Evolutionary conservation across 2,888 invertebrate species (phyloP).

Genomic region (Orthosia gracilis): DNA sequence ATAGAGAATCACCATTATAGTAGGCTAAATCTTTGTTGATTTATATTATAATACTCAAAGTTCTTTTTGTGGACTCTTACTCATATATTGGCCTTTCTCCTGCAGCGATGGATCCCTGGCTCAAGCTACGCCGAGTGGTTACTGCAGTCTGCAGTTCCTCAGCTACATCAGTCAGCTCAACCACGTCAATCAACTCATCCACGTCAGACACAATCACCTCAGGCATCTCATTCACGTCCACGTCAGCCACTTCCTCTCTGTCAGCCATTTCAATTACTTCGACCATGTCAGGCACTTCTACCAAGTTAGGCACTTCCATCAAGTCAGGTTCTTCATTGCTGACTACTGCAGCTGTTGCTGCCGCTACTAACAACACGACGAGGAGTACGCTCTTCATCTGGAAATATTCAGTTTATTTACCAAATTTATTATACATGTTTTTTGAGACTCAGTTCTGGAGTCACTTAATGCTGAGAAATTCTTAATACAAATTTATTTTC

Average conservation of each 20-base stretch:
- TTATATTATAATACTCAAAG: background rate
- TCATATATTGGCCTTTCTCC: background rate
- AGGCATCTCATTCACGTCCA: background rate
- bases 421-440: no score
- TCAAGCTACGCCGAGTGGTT: conserved; percentile 7
- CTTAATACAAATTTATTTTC: no score
- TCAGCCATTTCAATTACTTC: background rate
- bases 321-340: conserved; percentile 10
- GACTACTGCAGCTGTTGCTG: conserved; percentile 28
- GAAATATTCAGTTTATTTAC: background rate
- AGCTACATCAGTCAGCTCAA: background rate
- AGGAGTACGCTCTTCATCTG: conserved; percentile 41
- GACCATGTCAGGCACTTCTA: background rate
- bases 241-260: background rate
- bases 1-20: background rate
- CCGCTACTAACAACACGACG: conserved; percentile 30
- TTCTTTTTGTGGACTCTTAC: background rate
- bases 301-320: background rate
- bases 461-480: no score
- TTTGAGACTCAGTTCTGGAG: no score
- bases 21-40: background rate
- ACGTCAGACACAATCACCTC: conserved; percentile 2
- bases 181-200: background rate
- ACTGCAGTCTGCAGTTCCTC: conserved; percentile 3
- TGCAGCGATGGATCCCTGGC: background rate